Conservation (phyloP, 2,797 vertebrate genomes). For the Crenuchus spilurus region DNA sequence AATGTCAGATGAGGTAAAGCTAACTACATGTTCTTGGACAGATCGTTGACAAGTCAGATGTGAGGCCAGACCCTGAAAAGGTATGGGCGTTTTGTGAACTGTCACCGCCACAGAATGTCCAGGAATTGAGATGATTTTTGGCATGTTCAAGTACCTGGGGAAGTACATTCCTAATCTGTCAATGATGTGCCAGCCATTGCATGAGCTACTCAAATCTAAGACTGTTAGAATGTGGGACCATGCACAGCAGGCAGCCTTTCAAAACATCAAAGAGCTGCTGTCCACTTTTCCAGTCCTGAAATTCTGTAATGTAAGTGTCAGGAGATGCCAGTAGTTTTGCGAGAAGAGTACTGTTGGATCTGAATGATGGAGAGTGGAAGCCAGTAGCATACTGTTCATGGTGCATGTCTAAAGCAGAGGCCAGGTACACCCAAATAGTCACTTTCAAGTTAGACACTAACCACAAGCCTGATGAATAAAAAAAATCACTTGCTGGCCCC, state of each 20-base stretch:
- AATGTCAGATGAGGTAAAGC: not conserved
- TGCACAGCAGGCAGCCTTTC: not conserved
- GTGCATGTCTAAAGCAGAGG: not conserved
- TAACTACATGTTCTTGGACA: conserved; percentile 9
- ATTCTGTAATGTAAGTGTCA: not conserved
- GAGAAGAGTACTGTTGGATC: not conserved
- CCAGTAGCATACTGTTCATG: not conserved
- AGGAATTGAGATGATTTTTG: not conserved
- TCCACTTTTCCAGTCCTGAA: not conserved
- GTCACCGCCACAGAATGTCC: not conserved
- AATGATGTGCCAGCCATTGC: not conserved
- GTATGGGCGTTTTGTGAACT: not conserved
- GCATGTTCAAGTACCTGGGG: conserved; percentile 12
- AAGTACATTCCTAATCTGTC: conserved; percentile 8
- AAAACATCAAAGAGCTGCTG: not conserved
- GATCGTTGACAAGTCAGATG: not conserved
- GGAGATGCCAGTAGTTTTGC: not conserved
- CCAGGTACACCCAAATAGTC: not conserved
- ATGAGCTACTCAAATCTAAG: conserved; percentile 11
- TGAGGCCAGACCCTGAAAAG: conserved; percentile 3
- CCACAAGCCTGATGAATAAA: too few species aligned
- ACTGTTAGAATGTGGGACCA: conserved; percentile 4
- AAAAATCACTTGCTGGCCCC: too few species aligned
- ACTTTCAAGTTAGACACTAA: too few species aligned
- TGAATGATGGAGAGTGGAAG: not conserved